phyloP scores from a whole-genome alignment of 2,113 vertebrate genomes.

The Oxyura jamaicensis region DNA sequence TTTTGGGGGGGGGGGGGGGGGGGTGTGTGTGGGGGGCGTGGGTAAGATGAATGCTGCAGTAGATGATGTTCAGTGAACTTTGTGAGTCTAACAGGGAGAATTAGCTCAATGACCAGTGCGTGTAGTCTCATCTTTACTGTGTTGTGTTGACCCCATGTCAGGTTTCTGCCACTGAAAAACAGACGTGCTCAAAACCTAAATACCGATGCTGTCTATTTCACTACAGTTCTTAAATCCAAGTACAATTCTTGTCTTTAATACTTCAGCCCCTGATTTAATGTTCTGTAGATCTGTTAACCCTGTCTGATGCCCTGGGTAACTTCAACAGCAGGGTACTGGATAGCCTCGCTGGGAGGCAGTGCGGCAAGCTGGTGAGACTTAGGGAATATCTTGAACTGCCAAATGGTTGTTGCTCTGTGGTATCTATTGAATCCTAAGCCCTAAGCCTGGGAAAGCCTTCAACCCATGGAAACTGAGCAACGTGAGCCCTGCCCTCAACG shows the following conservation, averaged over 20 bases:
- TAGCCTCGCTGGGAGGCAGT: not conserved
- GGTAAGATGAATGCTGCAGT: not conserved
- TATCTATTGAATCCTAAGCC: not conserved
- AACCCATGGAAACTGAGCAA: not conserved
- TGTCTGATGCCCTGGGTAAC: not conserved
- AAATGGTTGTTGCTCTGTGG: not conserved
- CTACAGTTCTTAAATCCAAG: not conserved
- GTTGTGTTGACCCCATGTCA: not conserved
- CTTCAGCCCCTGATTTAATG: not conserved
- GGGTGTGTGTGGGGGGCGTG: too few relatives aligned
- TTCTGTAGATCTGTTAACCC: not conserved
- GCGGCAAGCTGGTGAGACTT: not conserved
- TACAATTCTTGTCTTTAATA: not conserved
- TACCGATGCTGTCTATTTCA: not conserved
- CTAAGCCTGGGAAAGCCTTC: not conserved
- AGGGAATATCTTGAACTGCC: not conserved
- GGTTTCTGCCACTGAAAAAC: not conserved
- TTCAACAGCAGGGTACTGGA: rapidly evolving
- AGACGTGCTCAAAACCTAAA: not conserved
- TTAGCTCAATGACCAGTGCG: not conserved
- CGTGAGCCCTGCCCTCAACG: not conserved
- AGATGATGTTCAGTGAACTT: not conserved
- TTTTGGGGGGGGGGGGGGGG: too few relatives aligned
- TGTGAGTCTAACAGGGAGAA: not conserved
- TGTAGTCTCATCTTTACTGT: not conserved